These are phyloP conservation scores for Tachina lurida DNA, from an alignment of 2,888 invertebrate species.

Conservation along the genomic window DNA sequence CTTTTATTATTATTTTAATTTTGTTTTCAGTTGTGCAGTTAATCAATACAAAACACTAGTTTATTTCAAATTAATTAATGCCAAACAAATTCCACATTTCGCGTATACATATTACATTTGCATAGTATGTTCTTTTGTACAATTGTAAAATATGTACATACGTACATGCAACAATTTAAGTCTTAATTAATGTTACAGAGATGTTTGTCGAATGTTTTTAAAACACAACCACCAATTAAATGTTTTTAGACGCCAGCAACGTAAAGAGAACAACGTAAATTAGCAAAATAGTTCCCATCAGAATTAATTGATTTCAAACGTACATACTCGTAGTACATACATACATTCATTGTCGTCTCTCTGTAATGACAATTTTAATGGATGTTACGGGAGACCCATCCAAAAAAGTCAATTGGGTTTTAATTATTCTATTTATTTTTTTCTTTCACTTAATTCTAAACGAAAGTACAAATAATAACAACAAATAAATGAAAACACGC, in stretches of 20 bases:
- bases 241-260: neutral
- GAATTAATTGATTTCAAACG: constrained; percentile 22
- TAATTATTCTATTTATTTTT: constrained; percentile 24
- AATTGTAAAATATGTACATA: neutral
- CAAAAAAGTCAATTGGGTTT: constrained; percentile 54
- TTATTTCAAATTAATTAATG: constrained; percentile 34
- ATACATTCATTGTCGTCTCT: neutral
- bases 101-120: constrained; percentile 29
- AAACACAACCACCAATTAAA: constrained; percentile 6
- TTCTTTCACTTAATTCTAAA: constrained; percentile 15
- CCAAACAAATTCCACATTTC: constrained; percentile 8
- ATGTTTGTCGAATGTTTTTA: constrained; percentile 10
- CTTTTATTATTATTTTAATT: neutral
- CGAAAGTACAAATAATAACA: constrained; percentile 63
- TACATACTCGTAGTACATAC: too few relatives aligned
- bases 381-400: constrained; percentile 20
- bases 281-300: constrained; percentile 13
- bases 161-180: constrained; percentile 25
- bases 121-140: neutral
- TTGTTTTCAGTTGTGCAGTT: neutral
- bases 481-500: constrained; percentile 73
- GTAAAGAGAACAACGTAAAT: constrained; percentile 1
- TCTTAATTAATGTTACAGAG: constrained; percentile 25
- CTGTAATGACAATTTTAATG: neutral
- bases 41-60: constrained; percentile 10